Evolutionary conservation across 2,113 vertebrate species (phyloP).

Genomic region (Eonycteris spelaea): DNA sequence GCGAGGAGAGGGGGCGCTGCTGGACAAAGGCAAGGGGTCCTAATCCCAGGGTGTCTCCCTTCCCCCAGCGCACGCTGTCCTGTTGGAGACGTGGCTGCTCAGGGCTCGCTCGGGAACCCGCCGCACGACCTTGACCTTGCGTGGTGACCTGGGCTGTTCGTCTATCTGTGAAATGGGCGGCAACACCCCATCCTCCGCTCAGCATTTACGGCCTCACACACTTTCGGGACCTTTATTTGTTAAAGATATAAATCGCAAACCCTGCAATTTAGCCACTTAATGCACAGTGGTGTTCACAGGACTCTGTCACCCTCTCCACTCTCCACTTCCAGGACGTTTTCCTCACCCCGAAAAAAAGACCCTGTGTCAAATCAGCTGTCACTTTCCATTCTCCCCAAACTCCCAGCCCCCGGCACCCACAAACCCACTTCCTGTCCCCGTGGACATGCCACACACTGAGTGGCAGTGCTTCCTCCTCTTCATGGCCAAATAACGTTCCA

Average conservation of each 20-base stretch:
- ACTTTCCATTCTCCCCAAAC: neutral
- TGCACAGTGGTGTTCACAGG: neutral
- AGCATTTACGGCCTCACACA: neutral
- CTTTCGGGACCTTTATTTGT: too few relatives aligned
- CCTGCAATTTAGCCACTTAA: neutral
- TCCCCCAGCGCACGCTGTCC: neutral
- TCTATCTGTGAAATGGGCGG: neutral
- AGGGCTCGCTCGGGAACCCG: neutral
- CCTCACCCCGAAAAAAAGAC: neutral
- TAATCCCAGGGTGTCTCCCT: too few relatives aligned
- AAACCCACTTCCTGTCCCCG: too few relatives aligned
- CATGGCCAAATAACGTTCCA: neutral
- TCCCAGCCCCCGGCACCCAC: neutral
- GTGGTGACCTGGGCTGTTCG: too few relatives aligned
- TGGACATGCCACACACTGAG: rapidly evolving
- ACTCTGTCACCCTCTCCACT: neutral
- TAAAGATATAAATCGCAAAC: neutral
- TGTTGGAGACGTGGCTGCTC: too few relatives aligned
- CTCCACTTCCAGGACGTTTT: neutral
- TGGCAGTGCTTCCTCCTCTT: neutral
- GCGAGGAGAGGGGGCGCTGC: rapidly evolving
- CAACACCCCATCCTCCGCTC: too few relatives aligned
- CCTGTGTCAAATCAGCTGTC: rapidly evolving
- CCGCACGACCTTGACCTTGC: neutral
- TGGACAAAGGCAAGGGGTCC: neutral